phyloP scores from a whole-genome alignment of 1,140 invertebrate species.

The Drosophila ercepeae region DNA sequence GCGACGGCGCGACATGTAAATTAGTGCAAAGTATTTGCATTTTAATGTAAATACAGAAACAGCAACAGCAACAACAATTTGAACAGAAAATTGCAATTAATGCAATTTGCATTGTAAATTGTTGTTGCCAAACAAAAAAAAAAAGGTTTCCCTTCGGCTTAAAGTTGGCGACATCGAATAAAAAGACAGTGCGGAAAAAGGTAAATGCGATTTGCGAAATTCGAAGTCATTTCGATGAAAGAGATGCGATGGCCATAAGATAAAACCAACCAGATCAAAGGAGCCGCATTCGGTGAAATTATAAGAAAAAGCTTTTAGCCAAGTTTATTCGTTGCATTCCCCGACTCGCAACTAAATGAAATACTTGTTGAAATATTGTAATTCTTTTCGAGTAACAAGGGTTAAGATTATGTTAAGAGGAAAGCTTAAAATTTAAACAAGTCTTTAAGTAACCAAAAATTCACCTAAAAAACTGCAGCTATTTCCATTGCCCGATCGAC shows the following conservation, averaged over 20 bases:
- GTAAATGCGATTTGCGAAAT: slow-evolving; percentile 49
- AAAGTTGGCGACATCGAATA: slow-evolving; percentile 19
- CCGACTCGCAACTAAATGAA: not conserved
- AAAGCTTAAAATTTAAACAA: not conserved
- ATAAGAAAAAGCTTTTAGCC: slow-evolving; percentile 4
- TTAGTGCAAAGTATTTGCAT: slow-evolving; percentile 71
- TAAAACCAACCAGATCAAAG: slow-evolving; percentile 38
- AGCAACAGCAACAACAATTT: slow-evolving; percentile 22
- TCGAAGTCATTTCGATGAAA: slow-evolving; percentile 39
- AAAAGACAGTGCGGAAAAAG: slow-evolving; percentile 14
- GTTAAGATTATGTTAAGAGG: no score
- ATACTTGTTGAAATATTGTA: not conserved
- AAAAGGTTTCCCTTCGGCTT: slow-evolving; percentile 10
- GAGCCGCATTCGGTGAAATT: slow-evolving; percentile 8
- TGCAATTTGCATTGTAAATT: slow-evolving; percentile 71
- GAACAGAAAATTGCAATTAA: slow-evolving; percentile 65
- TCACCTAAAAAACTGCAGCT: slow-evolving; percentile 83
- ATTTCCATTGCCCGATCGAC: slow-evolving; percentile 81
- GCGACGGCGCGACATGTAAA: slow-evolving; percentile 68
- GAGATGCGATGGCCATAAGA: slow-evolving; percentile 38
- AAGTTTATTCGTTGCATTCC: not conserved
- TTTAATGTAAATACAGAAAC: slow-evolving; percentile 59
- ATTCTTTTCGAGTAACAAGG: not conserved
- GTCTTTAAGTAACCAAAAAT: slow-evolving; percentile 12
- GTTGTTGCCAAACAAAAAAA: slow-evolving; percentile 13